Evolutionary conservation across 1,140 invertebrate species (phyloP), one percentile per base, ranked within the genome.

Genomic region (Drosophila kanapiae): DNA sequence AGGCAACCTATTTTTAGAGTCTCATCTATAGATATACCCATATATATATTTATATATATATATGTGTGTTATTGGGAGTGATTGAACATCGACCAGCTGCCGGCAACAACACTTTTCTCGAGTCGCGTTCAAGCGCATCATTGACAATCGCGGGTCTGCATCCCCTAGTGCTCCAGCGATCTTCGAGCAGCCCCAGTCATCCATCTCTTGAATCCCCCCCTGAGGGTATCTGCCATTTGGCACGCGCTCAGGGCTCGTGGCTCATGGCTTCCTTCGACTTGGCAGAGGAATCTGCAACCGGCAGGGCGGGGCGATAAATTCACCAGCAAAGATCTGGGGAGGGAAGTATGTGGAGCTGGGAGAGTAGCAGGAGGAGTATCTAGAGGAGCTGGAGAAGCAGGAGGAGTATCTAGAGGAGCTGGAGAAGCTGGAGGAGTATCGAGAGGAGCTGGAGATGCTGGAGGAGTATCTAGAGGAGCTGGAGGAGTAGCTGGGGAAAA

Each of bases 31-130:
- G 29, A 10, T 51, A 16, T 70, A 16, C 35, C 40, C 10, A 59
- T 72, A 60, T 76, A 64, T 45, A 69, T 65, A 13, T 65, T 40
- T 31, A 6, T 49, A 11, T 5, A 56, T 80, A 61, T 45, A 59
- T 67, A 7, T 63, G 3, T 49, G 0, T 31, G 47, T 51, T 3
- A 54, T 38, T 13, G 35, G 10, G 13, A 53, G 58, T 83, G 83
- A 83, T 87, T 88, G 75, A 88, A 78, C 79, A 77, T 70, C 68
- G 27, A 80, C 58, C 82, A 85, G 82, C 82, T 85, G 75, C 51
- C 11, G 69, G 9, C 1, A 3, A 23, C 42, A 64, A 27, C 59
- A 61, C 56, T 45, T 49, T 49, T 11, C 40, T 23, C 18, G 53
- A 37, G 53, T 38, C 18, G 78, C 71, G 65, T 54, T 80, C 67